Conservation (phyloP, 2,113 vertebrate species). For the Orientallactaga bullata region DNA sequence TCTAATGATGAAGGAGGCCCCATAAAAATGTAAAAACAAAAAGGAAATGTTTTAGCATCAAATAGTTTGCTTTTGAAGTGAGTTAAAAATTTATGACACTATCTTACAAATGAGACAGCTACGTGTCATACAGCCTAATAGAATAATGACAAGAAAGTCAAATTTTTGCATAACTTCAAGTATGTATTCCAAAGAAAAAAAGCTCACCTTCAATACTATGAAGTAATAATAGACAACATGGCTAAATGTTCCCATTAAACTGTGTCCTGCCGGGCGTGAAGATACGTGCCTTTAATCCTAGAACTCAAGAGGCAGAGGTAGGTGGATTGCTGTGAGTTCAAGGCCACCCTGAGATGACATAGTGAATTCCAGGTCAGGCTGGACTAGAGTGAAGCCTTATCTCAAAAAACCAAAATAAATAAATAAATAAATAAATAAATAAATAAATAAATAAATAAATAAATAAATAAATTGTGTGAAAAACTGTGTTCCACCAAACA, state of each 20-base stretch:
- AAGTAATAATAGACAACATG: neutral
- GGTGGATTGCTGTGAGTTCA: no score
- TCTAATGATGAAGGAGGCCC: neutral
- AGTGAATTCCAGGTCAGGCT: no score
- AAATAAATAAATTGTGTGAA: no score
- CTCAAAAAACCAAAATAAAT: no score
- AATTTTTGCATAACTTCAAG: slow-evolving; percentile 4
- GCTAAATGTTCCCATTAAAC: neutral
- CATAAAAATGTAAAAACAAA: neutral
- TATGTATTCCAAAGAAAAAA: neutral
- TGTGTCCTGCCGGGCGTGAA: neutral
- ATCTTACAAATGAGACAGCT: neutral
- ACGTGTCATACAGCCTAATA: neutral
- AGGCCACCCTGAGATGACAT: no score
- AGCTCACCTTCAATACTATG: neutral
- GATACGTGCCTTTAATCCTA: no score
- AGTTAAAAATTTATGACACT: neutral
- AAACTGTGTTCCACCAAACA: neutral
- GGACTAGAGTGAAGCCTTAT: no score
- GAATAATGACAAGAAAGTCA: neutral
- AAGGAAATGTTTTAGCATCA: slow-evolving; percentile 14
- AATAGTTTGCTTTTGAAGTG: neutral
- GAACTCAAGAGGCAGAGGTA: no score
- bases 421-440: no score
- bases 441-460: no score